Evolutionary conservation across 1,140 invertebrate genomes (phyloP).

Genomic region (Aphidius gifuensis): DNA sequence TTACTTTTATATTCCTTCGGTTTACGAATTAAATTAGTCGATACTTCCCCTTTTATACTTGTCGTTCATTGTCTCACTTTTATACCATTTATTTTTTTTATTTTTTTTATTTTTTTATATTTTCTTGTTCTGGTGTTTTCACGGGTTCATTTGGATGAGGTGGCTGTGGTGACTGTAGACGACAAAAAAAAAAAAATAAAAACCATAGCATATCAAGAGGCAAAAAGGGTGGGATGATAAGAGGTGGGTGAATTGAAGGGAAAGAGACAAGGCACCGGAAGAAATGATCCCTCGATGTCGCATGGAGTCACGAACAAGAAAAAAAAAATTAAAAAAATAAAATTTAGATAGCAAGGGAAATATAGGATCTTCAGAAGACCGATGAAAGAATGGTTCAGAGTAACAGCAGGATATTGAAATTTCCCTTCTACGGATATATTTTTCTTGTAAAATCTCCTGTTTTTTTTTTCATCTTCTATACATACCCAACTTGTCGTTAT

Average conservation of each 20-base stretch:
- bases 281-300: slow-evolving; percentile 28
- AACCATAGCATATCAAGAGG: no score
- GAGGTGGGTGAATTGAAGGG: background rate
- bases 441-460: slow-evolving; percentile 26
- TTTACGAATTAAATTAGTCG: slow-evolving; percentile 30
- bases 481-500: slow-evolving; percentile 11
- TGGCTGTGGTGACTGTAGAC: no score
- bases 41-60: slow-evolving; percentile 11
- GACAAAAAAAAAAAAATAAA: no score
- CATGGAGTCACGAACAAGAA: slow-evolving; percentile 27
- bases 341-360: background rate
- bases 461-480: slow-evolving; percentile 3
- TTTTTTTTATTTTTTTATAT: no score
- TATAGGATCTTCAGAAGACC: slow-evolving; percentile 17
- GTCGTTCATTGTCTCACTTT: no score
- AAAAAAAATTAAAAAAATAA: background rate
- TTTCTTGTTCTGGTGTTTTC: background rate
- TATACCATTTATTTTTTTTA: no score
- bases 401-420: slow-evolving; percentile 33
- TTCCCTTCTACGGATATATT: slow-evolving; percentile 30
- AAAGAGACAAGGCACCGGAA: slow-evolving; percentile 19
- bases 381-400: slow-evolving; percentile 16
- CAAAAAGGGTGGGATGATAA: slow-evolving; percentile 7
- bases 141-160: no score
- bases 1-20: slow-evolving; percentile 28